Conservation (phyloP, 2,113 vertebrate genomes). For the Cynocephalus volans region DNA sequence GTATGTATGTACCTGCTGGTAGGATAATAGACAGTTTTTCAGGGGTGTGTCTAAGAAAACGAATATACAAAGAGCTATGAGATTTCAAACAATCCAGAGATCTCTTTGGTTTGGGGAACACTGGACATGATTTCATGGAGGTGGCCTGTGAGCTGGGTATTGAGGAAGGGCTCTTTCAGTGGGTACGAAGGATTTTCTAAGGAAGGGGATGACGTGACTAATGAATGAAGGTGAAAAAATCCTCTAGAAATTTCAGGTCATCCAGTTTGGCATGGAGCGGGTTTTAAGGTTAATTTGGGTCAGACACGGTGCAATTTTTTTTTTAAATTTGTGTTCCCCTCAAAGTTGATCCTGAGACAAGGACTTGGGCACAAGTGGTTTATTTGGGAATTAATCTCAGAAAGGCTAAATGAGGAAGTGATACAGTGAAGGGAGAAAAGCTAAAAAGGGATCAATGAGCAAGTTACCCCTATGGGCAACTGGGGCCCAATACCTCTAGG, state of each 20-base stretch:
- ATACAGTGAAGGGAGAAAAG: background rate
- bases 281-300: constrained; percentile 38
- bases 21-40: constrained; percentile 4
- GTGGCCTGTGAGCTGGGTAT: background rate
- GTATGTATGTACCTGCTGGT: background rate
- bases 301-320: background rate
- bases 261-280: background rate
- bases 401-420: constrained; percentile 21
- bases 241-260: constrained; percentile 1
- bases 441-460: background rate
- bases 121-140: background rate
- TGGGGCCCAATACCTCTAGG: background rate
- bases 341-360: constrained; percentile 30
- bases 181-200: constrained; percentile 42
- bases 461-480: background rate
- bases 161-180: constrained; percentile 19
- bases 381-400: constrained; percentile 24
- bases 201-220: background rate
- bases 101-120: background rate
- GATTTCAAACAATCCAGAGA: background rate
- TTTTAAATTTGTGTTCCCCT: background rate
- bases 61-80: background rate
- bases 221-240: constrained; percentile 18
- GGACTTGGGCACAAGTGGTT: background rate
- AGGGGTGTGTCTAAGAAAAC: background rate